Base-by-base conservation (phyloP, 2,888 invertebrate genomes). In the Abrostola tripartita region DNA sequence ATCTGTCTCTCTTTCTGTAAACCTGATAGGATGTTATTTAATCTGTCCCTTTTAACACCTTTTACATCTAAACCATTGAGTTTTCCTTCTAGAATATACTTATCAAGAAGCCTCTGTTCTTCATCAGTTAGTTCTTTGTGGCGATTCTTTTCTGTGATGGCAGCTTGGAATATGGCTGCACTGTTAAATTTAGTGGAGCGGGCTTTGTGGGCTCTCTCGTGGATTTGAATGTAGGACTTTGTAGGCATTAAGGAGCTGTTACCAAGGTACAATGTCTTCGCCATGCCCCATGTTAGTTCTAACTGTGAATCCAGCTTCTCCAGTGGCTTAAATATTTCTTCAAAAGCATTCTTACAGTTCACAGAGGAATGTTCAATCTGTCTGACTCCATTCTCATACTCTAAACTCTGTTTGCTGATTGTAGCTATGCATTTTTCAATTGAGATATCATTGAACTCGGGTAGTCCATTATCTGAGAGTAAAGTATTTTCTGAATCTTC, bases 351-450 rank as follows among this genome's bases (percentile, higher is more conserved):
- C 76, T 94, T 93, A 57, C 95, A 92, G 50, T 94, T 85, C 1
- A 76, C 65, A n/a, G 87, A 74, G 0, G 82, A 76, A n/a, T 90
- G 84, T 85, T 97, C 98, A 55, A 98, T 90, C 44, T 95, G 94
- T 83, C 95, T 95, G 0, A 98, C 95, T 12, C 96, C 96, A 79
- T 96, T 96, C 90, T 99, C 98, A 83, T 97, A 97, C 64, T 97
- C 97, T 40, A 97, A 92, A 0, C 97, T 96, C 82, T 98, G 97
- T 87, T 97, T 97, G 38, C 97, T 98, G 76, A 98, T 96, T 6
- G 98, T 97, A 1, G 97, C 97, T 65, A 98, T 95, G 87, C 98
- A 98, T 90, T 97, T 97, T 88, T 98, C 97, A 52, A 98, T 97
- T 1, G 97, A 96, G 24, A 98, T 94, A 68, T 96, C 96, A 81